Conservation (phyloP, 2,888 invertebrate genomes). For the Mechanitis messenoides region DNA sequence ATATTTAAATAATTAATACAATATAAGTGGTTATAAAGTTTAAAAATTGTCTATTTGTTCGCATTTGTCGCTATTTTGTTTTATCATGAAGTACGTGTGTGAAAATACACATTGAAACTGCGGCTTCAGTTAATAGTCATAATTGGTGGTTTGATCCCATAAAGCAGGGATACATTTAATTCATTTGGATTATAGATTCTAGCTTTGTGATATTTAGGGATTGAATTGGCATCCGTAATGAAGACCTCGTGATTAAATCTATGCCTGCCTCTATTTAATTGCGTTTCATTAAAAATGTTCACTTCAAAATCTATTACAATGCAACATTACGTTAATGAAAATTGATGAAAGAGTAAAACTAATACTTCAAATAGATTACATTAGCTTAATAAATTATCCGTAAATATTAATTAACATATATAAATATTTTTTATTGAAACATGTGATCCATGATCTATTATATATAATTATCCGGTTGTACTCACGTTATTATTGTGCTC, state of each 20-base stretch:
- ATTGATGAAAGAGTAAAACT: too few relatives aligned
- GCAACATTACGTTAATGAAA: too few relatives aligned
- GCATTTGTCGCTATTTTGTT: slow-evolving; percentile 8
- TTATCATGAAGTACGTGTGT: slow-evolving; percentile 20
- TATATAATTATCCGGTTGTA: too few relatives aligned
- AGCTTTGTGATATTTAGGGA: slow-evolving; percentile 4
- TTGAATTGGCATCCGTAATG: neutral
- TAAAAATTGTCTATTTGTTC: too few relatives aligned
- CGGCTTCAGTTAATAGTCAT: slow-evolving; percentile 31
- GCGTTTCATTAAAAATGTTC: slow-evolving; percentile 5
- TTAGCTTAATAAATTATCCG: too few relatives aligned
- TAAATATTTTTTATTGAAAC: too few relatives aligned
- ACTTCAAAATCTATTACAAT: neutral
- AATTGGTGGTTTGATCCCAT: slow-evolving; percentile 30
- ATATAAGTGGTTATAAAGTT: too few relatives aligned
- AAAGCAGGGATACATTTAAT: slow-evolving; percentile 30
- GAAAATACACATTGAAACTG: slow-evolving; percentile 19
- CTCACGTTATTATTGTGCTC: too few relatives aligned
- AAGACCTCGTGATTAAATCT: slow-evolving; percentile 3
- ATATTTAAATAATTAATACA: too few relatives aligned
- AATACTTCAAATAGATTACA: too few relatives aligned
- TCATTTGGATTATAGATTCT: slow-evolving; percentile 20
- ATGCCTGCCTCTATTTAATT: slow-evolving; percentile 4
- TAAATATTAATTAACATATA: too few relatives aligned
- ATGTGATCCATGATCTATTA: too few relatives aligned